phyloP scores from a whole-genome alignment of 2,888 invertebrate genomes.

The Endomychus coccineus region DNA sequence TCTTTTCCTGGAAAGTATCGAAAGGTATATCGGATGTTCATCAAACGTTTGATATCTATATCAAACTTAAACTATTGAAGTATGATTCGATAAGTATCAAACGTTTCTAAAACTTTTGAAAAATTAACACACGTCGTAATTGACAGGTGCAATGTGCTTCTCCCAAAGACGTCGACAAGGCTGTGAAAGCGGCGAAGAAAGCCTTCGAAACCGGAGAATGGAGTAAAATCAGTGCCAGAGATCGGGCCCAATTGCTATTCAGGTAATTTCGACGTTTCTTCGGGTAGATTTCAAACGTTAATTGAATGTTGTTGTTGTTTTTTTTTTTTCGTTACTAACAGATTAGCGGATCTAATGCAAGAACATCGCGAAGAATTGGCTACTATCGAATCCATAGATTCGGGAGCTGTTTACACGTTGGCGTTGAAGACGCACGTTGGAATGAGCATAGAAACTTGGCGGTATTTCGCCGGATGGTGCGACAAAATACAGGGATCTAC shows the following conservation, averaged over 20 bases:
- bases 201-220: constrained; percentile 87
- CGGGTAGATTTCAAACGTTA: background rate
- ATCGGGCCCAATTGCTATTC: constrained; percentile 76
- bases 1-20: too few species aligned
- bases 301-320: background rate
- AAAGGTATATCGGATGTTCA: too few species aligned
- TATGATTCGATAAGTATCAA: too few species aligned
- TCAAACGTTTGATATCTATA: too few species aligned
- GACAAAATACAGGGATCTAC: constrained; percentile 92
- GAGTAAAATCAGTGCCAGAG: constrained; percentile 90
- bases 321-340: constrained; percentile 33
- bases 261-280: constrained; percentile 47
- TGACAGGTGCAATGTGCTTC: constrained; percentile 63
- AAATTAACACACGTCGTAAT: too few species aligned
- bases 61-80: too few species aligned
- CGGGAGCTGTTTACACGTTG: constrained; percentile 93
- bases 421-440: constrained; percentile 95
- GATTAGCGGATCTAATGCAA: constrained; percentile 92
- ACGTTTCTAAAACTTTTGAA: too few species aligned
- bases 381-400: constrained; percentile 87
- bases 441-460: constrained; percentile 96
- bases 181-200: constrained; percentile 79
- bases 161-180: constrained; percentile 73
- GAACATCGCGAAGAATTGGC: constrained; percentile 90
- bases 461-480: constrained; percentile 95